Evolutionary conservation across 1,140 invertebrate genomes (phyloP), one percentile per base, ranked within the genome.

Genomic region (Nephotettix cincticeps): DNA sequence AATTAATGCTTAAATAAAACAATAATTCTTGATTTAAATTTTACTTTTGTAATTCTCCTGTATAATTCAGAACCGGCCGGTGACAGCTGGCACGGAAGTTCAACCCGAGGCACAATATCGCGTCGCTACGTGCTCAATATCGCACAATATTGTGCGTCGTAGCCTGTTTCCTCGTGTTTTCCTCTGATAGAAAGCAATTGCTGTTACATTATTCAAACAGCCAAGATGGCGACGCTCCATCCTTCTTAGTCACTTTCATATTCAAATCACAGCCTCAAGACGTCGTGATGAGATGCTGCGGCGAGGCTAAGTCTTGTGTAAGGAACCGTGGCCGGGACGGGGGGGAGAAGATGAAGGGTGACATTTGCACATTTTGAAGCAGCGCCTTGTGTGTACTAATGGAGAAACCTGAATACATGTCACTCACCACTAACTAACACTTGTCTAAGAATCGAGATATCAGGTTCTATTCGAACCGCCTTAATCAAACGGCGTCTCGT

Each of bases 161-260:
- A 4, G 32, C 4, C 32, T 36, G 32, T 36, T 36, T 36, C 32
- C 32, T 36, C 14, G 4, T 14, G 4, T 14, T 4, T 36, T 4
- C 14, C 14, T 36, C 14, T n/a, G 4, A 2, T 61, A n/a, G 25
- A 61, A 61, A 61, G 56, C 56, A 61, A 61, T 61, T 61, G 56
- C 56, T 29, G 23, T 23, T 28, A 21, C 56, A 61, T 61, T 61
- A 61, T 61, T 61, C 56, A 61, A 23, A 1, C 9, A 21, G 23
- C 9, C 56, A 61, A 61, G 56, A 61, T 61, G 56, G 56, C 56
- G 56, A 14, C 6, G 23, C 56, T 4, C 14, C 30, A 13, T 67
- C 32, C 17, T 67, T 67, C 64, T 67, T 67, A 67, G 64, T 67
- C 64, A 67, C 64, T 67, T 67, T 67, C 64, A 43, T 67, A 67